Evolutionary conservation across 2,888 invertebrate species (phyloP), one percentile per base, ranked within the genome.

Genomic region (Eurytoma californica): DNA sequence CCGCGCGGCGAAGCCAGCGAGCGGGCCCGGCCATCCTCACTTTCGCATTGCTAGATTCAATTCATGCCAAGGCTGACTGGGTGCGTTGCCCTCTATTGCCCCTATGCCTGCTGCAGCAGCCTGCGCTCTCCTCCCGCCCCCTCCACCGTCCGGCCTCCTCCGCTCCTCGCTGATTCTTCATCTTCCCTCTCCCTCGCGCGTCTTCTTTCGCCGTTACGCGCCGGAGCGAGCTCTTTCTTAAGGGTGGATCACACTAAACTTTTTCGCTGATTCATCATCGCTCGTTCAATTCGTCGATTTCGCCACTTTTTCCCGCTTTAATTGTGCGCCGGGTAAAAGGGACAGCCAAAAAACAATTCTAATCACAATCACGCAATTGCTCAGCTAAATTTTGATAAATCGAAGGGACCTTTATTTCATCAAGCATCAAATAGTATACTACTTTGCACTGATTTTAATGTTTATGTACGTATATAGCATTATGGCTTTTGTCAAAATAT

Each of bases 31-130:
- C 72, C 61, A 77, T 77, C 77, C 79, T 88, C 88, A 90, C 89
- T 90, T 89, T 89, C 89, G 88, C 88, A 89, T 89, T 89, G 89
- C 90, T 90, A 90, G 90, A 90, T 88, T 89, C 90, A 89, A 89
- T 90, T 90, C 89, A 88, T 90, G 90, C 90, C 90, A 90, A 90
- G 90, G 90, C 90, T 90, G 89, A 88, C 88, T 85, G 90, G 88
- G 90, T 90, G 89, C 90, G 88, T 90, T 90, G 90, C 89, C 90
- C 90, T 88, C 90, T 86, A 88, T 87, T 88, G 88, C 89, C 89
- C 89, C 88, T 78, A 85, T 83, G 84, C 80, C 79, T 82, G 39
- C 24, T 14, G 60, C 28, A 5, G 24, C 28, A 20, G 28, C 67
- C 53, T 49, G 24, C 5, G 24, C 57, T 49, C 49, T 3, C 13